Evolutionary conservation across 2,797 vertebrate genomes (phyloP), one percentile per base, ranked within the genome.

Genomic region (Xenopus petersii): DNA sequence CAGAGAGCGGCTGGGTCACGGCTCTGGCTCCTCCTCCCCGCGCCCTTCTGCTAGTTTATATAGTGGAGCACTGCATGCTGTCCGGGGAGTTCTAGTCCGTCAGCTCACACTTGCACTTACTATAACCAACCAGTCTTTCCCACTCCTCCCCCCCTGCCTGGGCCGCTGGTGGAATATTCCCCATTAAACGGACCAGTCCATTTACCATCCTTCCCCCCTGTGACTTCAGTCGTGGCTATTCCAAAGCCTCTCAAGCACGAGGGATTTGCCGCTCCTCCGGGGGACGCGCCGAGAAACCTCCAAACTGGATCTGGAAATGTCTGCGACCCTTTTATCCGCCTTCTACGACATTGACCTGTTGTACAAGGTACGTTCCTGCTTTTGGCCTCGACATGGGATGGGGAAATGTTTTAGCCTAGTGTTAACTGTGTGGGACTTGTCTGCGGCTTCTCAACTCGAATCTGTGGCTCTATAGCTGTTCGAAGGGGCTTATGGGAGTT

Each of bases 271-370:
- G 92, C 89, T 93, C 89, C 92, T 93, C 93, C 10, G 49, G 49
- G 93, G 6, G 75, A 78, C 68, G 93, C 92, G 92, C 87, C 90
- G 89, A 15, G 49, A 93, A 82, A 85, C 87, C 93, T 88, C 87
- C 88, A 89, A 88, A 84, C 92, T 88, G 89, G 90, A 92, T 83
- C 88, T 89, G 88, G 91, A 86, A 85, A 98, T 98, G 96, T 98
- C 96, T 90, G 89, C 95, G 83, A 92, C 94, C 71, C 93, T 98
- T 84, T 85, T 98, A 84, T 96, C 96, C 67, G 93, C 95, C 81
- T 95, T 98, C 92, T 98, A 96, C 92, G 96, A 98, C 87, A 93
- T 98, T 86, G 96, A 98, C 84, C 91, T 98, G 92, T 91, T 98
- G 82, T 97, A 94, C 88, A 97, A 98, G 95, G 96, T 98, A 93